Evolutionary conservation across 2,113 vertebrate genomes (phyloP), one percentile per base, ranked within the genome.

Genomic region (Chitala chitala): DNA sequence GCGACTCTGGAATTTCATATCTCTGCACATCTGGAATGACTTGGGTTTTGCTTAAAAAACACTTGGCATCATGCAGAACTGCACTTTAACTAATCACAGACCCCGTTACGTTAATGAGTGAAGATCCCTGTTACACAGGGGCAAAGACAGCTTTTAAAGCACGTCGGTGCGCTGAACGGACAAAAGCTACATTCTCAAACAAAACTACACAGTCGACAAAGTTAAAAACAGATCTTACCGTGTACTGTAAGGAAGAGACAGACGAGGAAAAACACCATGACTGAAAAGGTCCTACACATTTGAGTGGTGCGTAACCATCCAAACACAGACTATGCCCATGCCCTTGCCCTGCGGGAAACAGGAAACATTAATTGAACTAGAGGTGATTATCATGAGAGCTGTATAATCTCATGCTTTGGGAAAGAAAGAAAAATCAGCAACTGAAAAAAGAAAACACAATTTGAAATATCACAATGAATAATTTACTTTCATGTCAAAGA

Each of bases 161-260:
- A 13, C 22, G 38, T 29, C 33, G 31, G 2, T 3, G 29, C 40
- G 1, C 51, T 24, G 13, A 64, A 29, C 50, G 13, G 29, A 2
- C n/a, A n/a, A n/a, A n/a, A n/a, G n/a, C n/a, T n/a, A n/a, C n/a
- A n/a, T n/a, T n/a, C n/a, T n/a, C n/a, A n/a, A n/a, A 38, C 1
- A 53, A 38, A 13, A 38, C 8, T 15, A 1, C 31, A 38, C 5
- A 38, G 64, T 13, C 1, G 1, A n/a, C 26, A 24, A 33, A 51
- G 5, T 46, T 4, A 3, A 71, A 33, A 36, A 8, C 29, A 68
- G 13, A 1, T 84, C 90, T 87, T 77, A 91, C 90, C 86, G 15
- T 64, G 72, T 40, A 76, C 78, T 64, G 77, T 9, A 75, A 87
- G 72, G 65, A 84, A 53, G 56, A 86, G 26, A 22, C 61, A 81